phyloP scores from a whole-genome alignment of 2,797 vertebrate species.

The Sylvilagus floridanus region DNA sequence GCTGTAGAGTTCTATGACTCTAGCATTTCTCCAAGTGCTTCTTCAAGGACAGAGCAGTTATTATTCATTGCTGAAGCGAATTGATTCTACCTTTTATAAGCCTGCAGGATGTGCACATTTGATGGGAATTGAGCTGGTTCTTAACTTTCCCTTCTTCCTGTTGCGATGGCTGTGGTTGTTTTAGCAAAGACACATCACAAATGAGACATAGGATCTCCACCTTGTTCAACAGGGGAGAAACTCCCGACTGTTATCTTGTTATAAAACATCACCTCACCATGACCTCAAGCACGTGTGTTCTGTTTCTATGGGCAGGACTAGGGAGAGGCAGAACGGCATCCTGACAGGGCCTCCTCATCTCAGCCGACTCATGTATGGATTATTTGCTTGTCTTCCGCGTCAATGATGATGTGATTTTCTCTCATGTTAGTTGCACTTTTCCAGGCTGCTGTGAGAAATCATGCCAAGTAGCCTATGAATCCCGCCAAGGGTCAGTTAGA shows the following conservation, averaged over 20 bases:
- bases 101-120: constrained; percentile 74
- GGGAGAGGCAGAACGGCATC: neutral
- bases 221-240: constrained; percentile 42
- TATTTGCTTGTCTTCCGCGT: constrained; percentile 47
- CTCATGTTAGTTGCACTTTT: constrained; percentile 66
- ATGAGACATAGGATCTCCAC: constrained; percentile 64
- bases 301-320: neutral
- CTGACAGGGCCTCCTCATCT: constrained; percentile 30
- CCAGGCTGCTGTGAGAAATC: constrained; percentile 71
- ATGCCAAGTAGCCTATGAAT: constrained; percentile 61
- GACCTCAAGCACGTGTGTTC: neutral
- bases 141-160: constrained; percentile 76
- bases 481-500: constrained; percentile 60
- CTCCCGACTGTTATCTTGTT: neutral
- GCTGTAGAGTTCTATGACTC: constrained; percentile 69
- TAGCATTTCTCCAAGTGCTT: constrained; percentile 83
- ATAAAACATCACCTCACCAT: constrained; percentile 59
- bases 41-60: constrained; percentile 85
- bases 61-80: constrained; percentile 82
- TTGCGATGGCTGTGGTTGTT: constrained; percentile 68
- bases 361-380: constrained; percentile 65
- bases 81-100: constrained; percentile 84
- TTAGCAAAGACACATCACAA: constrained; percentile 77
- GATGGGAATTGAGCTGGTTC: constrained; percentile 80
- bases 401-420: constrained; percentile 74